A percentile compares a stretch with the other conserved stretches of the same genome.
phyloP scores from a whole-genome alignment of 2,888 invertebrate species.

The Rotaria sp. region DNA sequence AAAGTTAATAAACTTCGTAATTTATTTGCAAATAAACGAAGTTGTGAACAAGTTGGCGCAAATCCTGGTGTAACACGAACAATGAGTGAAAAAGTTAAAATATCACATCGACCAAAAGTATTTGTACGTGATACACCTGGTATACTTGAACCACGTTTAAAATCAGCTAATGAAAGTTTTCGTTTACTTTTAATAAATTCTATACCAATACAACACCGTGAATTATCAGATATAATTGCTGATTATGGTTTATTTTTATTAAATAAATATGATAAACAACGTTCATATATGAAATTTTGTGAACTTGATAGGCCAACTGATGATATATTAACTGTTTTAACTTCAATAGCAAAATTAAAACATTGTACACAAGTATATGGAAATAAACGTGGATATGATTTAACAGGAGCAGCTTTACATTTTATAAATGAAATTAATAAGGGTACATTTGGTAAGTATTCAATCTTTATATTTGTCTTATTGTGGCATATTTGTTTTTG shows the following conservation, averaged over 20 bases:
- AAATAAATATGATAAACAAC: slow-evolving; percentile 33
- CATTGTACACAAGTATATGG: slow-evolving; percentile 7
- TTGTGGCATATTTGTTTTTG: not conserved
- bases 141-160: slow-evolving; percentile 37
- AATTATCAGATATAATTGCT: slow-evolving; percentile 32
- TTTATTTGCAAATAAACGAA: not conserved
- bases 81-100: slow-evolving; percentile 35
- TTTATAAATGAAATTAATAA: not conserved
- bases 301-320: slow-evolving; percentile 30
- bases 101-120: slow-evolving; percentile 28
- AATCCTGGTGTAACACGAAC: slow-evolving; percentile 38
- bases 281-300: slow-evolving; percentile 35
- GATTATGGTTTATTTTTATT: slow-evolving; percentile 39
- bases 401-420: not conserved
- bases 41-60: slow-evolving; percentile 32
- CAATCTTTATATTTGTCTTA: not conserved
- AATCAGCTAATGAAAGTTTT: slow-evolving; percentile 30
- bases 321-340: slow-evolving; percentile 31
- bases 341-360: slow-evolving; percentile 31
- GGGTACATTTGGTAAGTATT: slow-evolving; percentile 16
- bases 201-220: slow-evolving; percentile 9
- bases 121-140: slow-evolving; percentile 39
- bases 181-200: not conserved
- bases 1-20: not conserved
- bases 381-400: slow-evolving; percentile 6